A percentile compares a stretch with the other conserved stretches of the same genome.
Evolutionary conservation across 2,888 invertebrate species (phyloP).

Genomic region (Coronaproctus castanopsis): DNA sequence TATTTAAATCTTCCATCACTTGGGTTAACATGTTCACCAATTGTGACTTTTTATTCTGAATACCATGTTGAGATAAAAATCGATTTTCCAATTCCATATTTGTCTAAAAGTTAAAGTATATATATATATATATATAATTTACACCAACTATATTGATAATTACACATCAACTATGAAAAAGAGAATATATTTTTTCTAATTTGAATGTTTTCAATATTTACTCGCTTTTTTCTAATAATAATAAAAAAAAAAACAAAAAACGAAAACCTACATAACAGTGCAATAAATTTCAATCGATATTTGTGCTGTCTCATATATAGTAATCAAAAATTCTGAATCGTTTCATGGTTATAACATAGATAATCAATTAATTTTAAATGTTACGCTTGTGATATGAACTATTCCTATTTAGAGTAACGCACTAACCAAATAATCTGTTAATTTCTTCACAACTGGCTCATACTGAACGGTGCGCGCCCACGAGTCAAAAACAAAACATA

Average conservation of each 20-base stretch:
- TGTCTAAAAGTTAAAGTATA: too few species aligned
- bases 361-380: constrained; percentile 10
- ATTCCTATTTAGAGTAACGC: not conserved
- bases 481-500: constrained; percentile 83
- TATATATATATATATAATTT: too few species aligned
- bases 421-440: constrained; percentile 69
- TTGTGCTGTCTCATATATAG: not conserved
- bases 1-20: constrained; percentile 62
- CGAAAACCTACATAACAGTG: not conserved
- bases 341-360: not conserved
- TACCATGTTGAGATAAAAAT: constrained; percentile 50
- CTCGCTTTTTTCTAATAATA: too few species aligned
- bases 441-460: constrained; percentile 81
- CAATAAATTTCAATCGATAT: too few species aligned
- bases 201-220: too few species aligned
- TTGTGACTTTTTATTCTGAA: constrained; percentile 40
- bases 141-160: too few species aligned
- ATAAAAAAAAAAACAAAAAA: not conserved
- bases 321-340: not conserved
- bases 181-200: not conserved
- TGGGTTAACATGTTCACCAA: constrained; percentile 55
- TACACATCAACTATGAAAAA: too few species aligned
- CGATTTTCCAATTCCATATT: constrained; percentile 69
- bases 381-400: not conserved
- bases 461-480: constrained; percentile 77